Evolutionary conservation across 1,140 invertebrate genomes (phyloP).

Genomic region (Olivierus martensii): DNA sequence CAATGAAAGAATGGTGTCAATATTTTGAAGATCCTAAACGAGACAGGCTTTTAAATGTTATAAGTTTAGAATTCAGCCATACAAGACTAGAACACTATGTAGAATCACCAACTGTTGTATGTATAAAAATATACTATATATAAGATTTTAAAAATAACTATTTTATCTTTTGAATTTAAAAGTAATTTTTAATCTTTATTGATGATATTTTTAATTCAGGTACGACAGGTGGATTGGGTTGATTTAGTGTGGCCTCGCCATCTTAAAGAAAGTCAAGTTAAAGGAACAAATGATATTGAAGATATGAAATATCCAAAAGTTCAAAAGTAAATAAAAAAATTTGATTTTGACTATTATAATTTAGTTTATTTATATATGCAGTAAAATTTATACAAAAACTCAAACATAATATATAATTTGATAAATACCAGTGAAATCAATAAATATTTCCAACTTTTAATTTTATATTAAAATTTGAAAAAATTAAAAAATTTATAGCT

Average conservation of each 20-base stretch:
- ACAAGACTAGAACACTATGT: constrained; percentile 87
- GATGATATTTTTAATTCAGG: neutral
- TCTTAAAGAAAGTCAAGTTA: constrained; percentile 85
- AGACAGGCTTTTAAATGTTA: constrained; percentile 79
- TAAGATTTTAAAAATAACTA: neutral
- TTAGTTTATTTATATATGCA: neutral
- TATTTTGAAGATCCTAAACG: constrained; percentile 78
- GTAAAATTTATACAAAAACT: too few species aligned
- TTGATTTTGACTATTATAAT: neutral
- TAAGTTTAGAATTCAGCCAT: constrained; percentile 91
- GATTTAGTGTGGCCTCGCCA: constrained; percentile 93
- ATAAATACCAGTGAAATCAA: too few species aligned
- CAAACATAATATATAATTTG: too few species aligned
- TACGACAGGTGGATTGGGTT: constrained; percentile 86
- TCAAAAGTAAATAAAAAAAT: constrained; percentile 34
- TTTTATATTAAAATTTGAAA: too few species aligned
- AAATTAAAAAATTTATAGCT: too few species aligned
- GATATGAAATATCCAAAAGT: constrained; percentile 97
- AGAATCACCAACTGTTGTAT: constrained; percentile 59
- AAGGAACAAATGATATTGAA: constrained; percentile 70
- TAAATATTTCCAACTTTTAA: too few species aligned
- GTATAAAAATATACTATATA: too few species aligned
- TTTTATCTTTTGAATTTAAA: neutral
- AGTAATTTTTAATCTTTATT: neutral
- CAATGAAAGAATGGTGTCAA: constrained; percentile 80